Percentiles rank a stretch among this genome's conserved stretches.
These are phyloP conservation scores for Platorchestia sp. DNA, from an alignment of 1,140 invertebrate species.

Conservation along the genomic window DNA sequence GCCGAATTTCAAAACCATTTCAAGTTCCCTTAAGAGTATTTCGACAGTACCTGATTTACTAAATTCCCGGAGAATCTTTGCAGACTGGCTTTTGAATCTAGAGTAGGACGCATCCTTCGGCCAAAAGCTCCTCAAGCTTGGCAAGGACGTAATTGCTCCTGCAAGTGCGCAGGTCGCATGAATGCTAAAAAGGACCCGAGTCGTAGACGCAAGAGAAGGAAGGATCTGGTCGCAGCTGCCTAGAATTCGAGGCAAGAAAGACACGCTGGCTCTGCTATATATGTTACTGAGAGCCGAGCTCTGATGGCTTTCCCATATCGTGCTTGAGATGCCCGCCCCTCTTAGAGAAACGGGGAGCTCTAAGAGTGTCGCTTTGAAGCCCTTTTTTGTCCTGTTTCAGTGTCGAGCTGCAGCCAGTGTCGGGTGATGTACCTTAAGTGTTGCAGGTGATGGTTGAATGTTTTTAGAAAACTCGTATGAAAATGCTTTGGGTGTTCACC, in stretches of 20 bases:
- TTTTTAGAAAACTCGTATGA: not conserved
- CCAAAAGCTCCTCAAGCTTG: not conserved
- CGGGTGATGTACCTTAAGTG: not conserved
- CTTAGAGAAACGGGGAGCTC: not conserved
- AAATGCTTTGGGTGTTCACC: not conserved
- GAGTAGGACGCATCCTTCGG: not conserved
- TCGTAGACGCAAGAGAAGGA: not conserved
- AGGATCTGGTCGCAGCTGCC: not conserved
- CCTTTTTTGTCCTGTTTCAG: not conserved
- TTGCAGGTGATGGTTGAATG: not conserved
- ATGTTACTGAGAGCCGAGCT: not conserved
- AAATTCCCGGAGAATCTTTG: not conserved
- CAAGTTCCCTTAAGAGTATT: not conserved
- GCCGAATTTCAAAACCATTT: not conserved
- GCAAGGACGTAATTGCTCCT: not conserved
- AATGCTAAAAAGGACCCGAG: not conserved
- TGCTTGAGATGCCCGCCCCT: not conserved
- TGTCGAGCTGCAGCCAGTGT: not conserved
- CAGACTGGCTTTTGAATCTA: not conserved
- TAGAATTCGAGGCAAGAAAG: not conserved
- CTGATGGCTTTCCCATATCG: conserved; percentile 6
- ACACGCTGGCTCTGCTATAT: not conserved
- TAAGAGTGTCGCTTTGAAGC: not conserved
- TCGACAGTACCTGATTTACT: not conserved
- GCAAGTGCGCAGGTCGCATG: not conserved